Percentiles rank a stretch among this genome's conserved stretches.
Conservation (phyloP, 2,113 vertebrate genomes). For the Orientallactaga bullata region DNA sequence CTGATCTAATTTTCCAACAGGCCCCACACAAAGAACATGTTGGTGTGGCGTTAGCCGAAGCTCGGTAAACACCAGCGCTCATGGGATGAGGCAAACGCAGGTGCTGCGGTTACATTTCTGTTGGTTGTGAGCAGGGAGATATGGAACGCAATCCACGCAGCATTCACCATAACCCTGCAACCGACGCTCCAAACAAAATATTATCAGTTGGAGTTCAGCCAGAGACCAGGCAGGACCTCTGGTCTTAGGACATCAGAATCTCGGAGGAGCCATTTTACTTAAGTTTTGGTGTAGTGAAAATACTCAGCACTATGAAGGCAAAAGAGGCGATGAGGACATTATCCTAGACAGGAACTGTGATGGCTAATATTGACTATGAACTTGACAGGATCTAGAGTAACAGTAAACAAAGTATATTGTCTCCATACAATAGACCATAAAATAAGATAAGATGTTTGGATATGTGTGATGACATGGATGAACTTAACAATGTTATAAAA, state of each 20-base stretch:
- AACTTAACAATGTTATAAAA: not conserved
- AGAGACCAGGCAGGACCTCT: not conserved
- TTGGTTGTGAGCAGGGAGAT: not conserved
- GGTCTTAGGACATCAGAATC: not conserved
- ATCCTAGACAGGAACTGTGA: not conserved
- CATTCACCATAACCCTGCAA: not conserved
- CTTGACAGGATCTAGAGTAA: not conserved
- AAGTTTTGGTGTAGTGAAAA: not conserved
- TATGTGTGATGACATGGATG: not conserved
- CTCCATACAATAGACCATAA: not conserved
- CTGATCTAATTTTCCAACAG: slow-evolving; percentile 87
- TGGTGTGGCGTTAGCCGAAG: slow-evolving; percentile 68
- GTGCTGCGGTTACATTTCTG: not conserved
- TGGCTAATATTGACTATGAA: not conserved
- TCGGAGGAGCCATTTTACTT: not conserved
- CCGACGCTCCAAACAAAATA: too few relatives aligned
- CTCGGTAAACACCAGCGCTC: slow-evolving; percentile 71
- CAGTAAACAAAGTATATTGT: not conserved
- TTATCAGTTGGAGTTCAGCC: not conserved
- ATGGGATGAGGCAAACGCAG: slow-evolving; percentile 15
- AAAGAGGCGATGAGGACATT: not conserved
- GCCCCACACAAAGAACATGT: slow-evolving; percentile 81
- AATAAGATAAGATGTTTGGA: not conserved
- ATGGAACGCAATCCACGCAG: not conserved
- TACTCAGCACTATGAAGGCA: not conserved